phyloP scores from a whole-genome alignment of 2,797 vertebrate species.

The Gymnocypris eckloni region DNA sequence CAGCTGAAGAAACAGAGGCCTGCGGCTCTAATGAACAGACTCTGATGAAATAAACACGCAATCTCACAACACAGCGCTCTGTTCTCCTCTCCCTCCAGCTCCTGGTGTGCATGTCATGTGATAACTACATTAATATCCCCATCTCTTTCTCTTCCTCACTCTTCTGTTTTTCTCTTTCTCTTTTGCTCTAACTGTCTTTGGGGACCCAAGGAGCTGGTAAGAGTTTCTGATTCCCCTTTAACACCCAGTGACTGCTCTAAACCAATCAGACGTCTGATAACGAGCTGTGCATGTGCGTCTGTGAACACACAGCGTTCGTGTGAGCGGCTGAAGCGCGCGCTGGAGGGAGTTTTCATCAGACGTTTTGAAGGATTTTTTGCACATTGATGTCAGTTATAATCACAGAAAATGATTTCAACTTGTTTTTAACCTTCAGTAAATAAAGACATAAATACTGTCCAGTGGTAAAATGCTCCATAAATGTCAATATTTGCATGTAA shows the following conservation, averaged over 20 bases:
- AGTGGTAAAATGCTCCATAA: too few relatives aligned
- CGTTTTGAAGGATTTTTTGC: not conserved
- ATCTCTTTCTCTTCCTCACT: slow-evolving; percentile 63
- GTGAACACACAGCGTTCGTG: slow-evolving; percentile 13
- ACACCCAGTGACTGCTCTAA: slow-evolving; percentile 44
- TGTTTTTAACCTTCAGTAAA: not conserved
- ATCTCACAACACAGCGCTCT: slow-evolving; percentile 73
- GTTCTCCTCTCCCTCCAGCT: slow-evolving; percentile 73
- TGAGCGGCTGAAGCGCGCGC: not conserved
- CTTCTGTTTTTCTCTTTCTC: slow-evolving; percentile 66
- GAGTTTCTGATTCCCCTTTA: slow-evolving; percentile 73
- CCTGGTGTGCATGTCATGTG: slow-evolving; percentile 85
- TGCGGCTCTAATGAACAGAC: slow-evolving; percentile 6
- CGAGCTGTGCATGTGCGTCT: slow-evolving; percentile 50
- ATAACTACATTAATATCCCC: slow-evolving; percentile 86
- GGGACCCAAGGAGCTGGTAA: slow-evolving; percentile 99
- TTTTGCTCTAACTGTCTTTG: slow-evolving; percentile 87
- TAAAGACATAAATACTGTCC: too few relatives aligned
- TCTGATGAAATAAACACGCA: slow-evolving; percentile 50
- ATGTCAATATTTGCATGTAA: too few relatives aligned
- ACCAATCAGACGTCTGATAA: slow-evolving; percentile 54
- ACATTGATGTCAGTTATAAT: not conserved
- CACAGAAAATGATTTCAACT: not conserved
- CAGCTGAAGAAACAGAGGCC: not conserved
- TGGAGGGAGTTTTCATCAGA: not conserved